Evolutionary conservation across 2,888 invertebrate species (phyloP).

Genomic region (Nysson spinosus): DNA sequence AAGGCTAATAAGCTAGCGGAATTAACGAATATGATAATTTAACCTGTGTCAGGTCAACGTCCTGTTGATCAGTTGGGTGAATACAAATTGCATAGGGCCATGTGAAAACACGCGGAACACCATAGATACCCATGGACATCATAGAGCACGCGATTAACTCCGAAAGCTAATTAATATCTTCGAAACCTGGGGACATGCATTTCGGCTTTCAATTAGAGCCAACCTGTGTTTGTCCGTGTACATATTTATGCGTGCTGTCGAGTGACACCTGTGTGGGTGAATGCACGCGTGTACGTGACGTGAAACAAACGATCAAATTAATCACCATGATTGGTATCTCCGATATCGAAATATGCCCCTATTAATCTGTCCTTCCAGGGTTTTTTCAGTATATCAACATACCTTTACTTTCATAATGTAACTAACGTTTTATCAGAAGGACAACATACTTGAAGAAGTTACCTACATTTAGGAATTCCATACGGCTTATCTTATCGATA

Average conservation of each 20-base stretch:
- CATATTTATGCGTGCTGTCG: conserved; percentile 20
- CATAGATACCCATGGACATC: conserved; percentile 18
- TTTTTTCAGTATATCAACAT: too few species aligned
- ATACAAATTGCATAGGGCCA: conserved; percentile 17
- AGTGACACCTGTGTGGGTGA: conserved; percentile 14
- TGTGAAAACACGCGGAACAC: conserved; percentile 39
- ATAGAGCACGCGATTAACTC: conserved; percentile 51
- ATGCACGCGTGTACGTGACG: conserved; percentile 46
- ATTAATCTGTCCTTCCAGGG: conserved; percentile 28
- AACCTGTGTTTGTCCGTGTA: conserved; percentile 12
- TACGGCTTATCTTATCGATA: too few species aligned
- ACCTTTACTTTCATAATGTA: not conserved
- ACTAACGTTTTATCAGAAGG: not conserved
- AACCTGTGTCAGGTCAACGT: conserved; percentile 13
- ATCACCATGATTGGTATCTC: conserved; percentile 64
- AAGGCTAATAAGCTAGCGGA: conserved; percentile 3
- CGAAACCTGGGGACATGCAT: conserved; percentile 35
- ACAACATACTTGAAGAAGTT: not conserved
- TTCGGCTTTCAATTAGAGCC: conserved; percentile 58
- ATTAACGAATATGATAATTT: conserved; percentile 28
- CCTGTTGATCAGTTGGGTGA: conserved; percentile 9
- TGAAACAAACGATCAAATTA: conserved; percentile 67
- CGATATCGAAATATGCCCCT: conserved; percentile 57
- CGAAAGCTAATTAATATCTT: conserved; percentile 64
- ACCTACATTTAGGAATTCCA: too few species aligned